These are phyloP conservation scores for Cheilosia soror DNA, from an alignment of 2,888 invertebrate genomes.

Conservation along the genomic window DNA sequence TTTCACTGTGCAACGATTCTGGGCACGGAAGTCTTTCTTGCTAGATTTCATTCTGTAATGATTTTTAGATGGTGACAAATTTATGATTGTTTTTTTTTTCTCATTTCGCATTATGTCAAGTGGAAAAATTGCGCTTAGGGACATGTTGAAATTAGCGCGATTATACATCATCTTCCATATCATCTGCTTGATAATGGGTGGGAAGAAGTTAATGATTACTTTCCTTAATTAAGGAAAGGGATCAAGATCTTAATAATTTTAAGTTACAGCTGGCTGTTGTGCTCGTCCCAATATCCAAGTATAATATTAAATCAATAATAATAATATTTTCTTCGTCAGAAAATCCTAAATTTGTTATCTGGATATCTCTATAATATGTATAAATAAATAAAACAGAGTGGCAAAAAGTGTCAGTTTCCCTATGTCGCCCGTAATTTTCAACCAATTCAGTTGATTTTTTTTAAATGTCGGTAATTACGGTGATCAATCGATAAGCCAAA, in stretches of 20 bases:
- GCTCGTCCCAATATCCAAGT: not conserved
- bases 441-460: too few relatives aligned
- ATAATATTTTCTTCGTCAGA: too few relatives aligned
- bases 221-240: not conserved
- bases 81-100: conserved; percentile 15
- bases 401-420: too few relatives aligned
- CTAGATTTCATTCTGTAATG: conserved; percentile 7
- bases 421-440: too few relatives aligned
- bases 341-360: too few relatives aligned
- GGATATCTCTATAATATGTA: too few relatives aligned
- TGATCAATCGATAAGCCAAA: too few relatives aligned
- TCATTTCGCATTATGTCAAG: conserved; percentile 26
- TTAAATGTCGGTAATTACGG: too few relatives aligned
- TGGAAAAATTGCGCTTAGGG: conserved; percentile 78
- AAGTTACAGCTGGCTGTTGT: not conserved
- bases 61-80: conserved; percentile 18
- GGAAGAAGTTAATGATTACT: conserved; percentile 33
- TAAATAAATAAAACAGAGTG: too few relatives aligned
- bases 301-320: too few relatives aligned
- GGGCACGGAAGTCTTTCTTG: conserved; percentile 28
- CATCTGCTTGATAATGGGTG: conserved; percentile 37
- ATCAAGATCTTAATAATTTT: not conserved
- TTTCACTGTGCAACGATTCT: conserved; percentile 14
- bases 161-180: conserved; percentile 76
- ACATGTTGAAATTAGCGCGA: conserved; percentile 84